Conservation (phyloP, 2,113 vertebrate species). For the Dunckerocampus dactyliophorus region DNA sequence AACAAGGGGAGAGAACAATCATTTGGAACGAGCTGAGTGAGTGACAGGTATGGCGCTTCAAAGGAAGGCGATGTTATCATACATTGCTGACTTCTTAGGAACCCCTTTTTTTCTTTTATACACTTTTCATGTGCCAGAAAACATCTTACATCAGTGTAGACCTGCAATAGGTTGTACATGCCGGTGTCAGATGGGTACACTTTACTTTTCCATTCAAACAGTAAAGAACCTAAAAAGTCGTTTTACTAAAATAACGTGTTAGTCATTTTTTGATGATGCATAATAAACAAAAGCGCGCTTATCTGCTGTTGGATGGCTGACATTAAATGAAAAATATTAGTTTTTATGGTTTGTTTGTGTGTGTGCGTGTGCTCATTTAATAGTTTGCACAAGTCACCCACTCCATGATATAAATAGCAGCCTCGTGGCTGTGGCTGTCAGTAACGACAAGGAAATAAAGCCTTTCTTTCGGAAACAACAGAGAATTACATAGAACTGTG, state of each 20-base stretch:
- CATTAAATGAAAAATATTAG: slow-evolving; percentile 11
- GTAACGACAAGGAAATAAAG: slow-evolving; percentile 65
- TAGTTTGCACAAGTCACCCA: slow-evolving; percentile 66
- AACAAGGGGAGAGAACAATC: not conserved
- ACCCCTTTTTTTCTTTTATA: slow-evolving; percentile 8
- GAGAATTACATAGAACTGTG: slow-evolving; percentile 22
- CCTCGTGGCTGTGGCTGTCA: slow-evolving; percentile 70
- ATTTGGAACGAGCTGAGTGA: not conserved
- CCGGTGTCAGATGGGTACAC: slow-evolving; percentile 33
- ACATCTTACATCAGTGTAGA: slow-evolving; percentile 25
- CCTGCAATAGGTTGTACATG: not conserved
- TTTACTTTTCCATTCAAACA: slow-evolving; percentile 9
- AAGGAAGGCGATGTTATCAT: not conserved
- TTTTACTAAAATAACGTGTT: slow-evolving; percentile 1
- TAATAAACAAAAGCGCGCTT: slow-evolving; percentile 26
- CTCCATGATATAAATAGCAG: slow-evolving; percentile 75
- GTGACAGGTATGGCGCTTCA: not conserved
- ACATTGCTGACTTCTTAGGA: slow-evolving; percentile 3
- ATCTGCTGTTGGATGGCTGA: slow-evolving; percentile 20
- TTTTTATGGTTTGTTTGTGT: slow-evolving; percentile 35
- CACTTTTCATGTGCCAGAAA: slow-evolving; percentile 28
- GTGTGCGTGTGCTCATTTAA: slow-evolving; percentile 57
- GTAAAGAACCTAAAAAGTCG: not conserved
- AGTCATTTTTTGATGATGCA: slow-evolving; percentile 22
- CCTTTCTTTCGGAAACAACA: slow-evolving; percentile 61